phyloP scores from a whole-genome alignment of 2,797 vertebrate species.

The Sardinella longiceps region DNA sequence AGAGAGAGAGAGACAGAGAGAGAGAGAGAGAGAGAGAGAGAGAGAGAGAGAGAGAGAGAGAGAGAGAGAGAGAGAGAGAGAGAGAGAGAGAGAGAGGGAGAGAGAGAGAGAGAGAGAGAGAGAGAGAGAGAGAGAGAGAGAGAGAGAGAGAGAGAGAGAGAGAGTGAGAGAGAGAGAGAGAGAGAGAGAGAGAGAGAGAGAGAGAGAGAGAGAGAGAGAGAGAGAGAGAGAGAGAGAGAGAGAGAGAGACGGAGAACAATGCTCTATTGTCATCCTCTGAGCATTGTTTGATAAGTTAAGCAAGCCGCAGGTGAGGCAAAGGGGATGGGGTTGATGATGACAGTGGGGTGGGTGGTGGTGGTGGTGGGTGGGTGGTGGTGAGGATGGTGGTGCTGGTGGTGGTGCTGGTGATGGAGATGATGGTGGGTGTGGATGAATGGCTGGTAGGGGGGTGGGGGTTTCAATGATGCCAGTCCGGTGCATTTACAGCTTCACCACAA shows the following conservation, averaged over 20 bases:
- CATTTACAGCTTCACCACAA: neutral
- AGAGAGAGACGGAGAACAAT: neutral
- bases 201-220: no score
- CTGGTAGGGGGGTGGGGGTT: neutral
- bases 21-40: no score
- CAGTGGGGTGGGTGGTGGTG: neutral
- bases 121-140: no score
- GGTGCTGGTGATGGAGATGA: neutral
- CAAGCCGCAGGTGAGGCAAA: neutral
- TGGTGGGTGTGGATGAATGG: neutral
- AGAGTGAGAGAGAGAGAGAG: no score
- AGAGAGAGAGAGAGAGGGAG: no score
- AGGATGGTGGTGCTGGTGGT: neutral
- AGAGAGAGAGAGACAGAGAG: no score
- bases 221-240: no score
- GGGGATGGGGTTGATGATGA: neutral
- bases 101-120: no score
- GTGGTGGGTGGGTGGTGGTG: neutral
- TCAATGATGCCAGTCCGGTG: neutral
- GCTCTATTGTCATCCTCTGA: neutral
- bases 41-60: no score
- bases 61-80: no score
- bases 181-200: no score
- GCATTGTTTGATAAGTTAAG: neutral
- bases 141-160: no score